Base-by-base conservation (phyloP, 1,140 invertebrate species). In the Trichonephila clavipes region DNA sequence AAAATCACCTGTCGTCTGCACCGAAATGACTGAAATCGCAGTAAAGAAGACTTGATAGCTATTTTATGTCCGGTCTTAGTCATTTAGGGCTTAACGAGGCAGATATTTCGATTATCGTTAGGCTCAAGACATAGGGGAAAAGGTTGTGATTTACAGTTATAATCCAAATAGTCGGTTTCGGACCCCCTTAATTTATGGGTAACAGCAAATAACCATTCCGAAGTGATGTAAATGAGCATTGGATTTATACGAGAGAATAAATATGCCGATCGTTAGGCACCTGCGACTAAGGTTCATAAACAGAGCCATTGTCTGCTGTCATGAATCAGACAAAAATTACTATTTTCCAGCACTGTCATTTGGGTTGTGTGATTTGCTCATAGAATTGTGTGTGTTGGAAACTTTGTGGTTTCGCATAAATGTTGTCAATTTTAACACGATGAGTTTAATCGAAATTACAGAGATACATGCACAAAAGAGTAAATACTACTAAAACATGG, bases 141-240 rank as follows among this genome's bases (percentile, higher is more conserved):
- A 34, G 61, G 24, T 24, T 69, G 18, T 88, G 64, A 88, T 88
- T 88, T 87, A 87, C 19, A 28, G 24, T 34, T 28, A 62, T 64
- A 40, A 59, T 58, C 24, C 18, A 62, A 87, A 87, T 40, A 87
- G 61, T 40, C 28, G 16, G n/a, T 34, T 18, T 24, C 62, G n/a
- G n/a, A 64, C 58, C 21, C n/a, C 28, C 64, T 88, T 88, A 88
- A 88, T 66, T 88, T 66, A 88, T 66, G 62, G 19, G 40, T 69
- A 69, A 88, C 24, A 88, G 62, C 87, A 66, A 69, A 88, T 66
- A 66, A 66, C 87, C 34, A 40, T 88, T 66, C 62, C 10, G 12
- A 51, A 28, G 21, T 40, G 16, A 88, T 88, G 87, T 24, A 69
- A 88, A 88, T 88, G 64, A 88, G 19, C 16, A 34, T 44, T 34